phyloP scores from a whole-genome alignment of 1,140 invertebrate genomes.

The Platorchestia sp. region DNA sequence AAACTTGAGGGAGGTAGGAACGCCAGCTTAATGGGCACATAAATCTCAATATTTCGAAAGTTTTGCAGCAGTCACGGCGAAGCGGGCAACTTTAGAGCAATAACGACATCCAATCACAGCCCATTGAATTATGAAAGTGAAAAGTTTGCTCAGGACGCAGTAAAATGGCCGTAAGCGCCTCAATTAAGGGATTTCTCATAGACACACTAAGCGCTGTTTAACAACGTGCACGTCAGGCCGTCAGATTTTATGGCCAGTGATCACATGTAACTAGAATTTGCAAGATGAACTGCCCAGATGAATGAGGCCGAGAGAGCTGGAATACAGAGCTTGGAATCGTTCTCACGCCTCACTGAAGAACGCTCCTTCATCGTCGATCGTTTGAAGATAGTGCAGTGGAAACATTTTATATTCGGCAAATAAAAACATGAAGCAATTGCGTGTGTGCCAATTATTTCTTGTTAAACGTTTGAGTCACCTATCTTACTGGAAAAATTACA shows the following conservation, averaged over 20 bases:
- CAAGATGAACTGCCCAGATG: neutral
- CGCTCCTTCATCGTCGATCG: neutral
- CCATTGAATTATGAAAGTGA: neutral
- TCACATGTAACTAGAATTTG: neutral
- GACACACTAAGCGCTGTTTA: neutral
- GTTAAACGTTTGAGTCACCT: neutral
- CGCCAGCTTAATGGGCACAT: constrained; percentile 20
- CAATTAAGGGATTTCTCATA: neutral
- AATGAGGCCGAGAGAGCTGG: neutral
- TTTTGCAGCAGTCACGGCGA: constrained; percentile 27
- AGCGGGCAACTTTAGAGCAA: neutral
- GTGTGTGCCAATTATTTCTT: neutral
- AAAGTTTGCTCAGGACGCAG: neutral
- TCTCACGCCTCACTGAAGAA: neutral
- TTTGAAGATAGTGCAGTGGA: neutral
- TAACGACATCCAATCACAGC: neutral
- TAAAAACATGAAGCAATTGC: neutral
- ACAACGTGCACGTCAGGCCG: neutral
- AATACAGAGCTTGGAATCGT: neutral
- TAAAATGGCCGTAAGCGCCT: neutral
- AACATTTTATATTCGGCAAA: neutral
- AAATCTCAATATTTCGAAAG: constrained; percentile 46
- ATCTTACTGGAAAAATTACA: neutral
- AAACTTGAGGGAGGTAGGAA: neutral
- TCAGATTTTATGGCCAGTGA: neutral